These are phyloP conservation scores for Ptilorrhoa leucosticta DNA, from an alignment of 2,113 vertebrate species.

Conservation along the genomic window DNA sequence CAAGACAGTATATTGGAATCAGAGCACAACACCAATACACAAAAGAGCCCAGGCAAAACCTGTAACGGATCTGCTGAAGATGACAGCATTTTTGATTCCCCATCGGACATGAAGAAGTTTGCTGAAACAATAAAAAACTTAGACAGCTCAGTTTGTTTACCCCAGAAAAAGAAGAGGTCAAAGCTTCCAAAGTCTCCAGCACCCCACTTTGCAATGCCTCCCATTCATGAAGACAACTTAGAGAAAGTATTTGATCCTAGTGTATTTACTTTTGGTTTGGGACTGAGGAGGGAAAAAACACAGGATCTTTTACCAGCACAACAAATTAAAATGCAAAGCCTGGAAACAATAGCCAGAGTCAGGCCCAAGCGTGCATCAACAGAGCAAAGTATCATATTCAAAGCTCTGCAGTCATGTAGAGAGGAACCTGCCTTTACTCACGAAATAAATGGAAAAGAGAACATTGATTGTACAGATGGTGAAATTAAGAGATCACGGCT, in stretches of 20 bases:
- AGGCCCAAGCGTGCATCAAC: conserved; percentile 75
- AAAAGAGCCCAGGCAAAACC: conserved; percentile 51
- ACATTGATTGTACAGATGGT: conserved; percentile 32
- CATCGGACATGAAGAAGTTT: conserved; percentile 84
- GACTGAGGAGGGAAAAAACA: conserved; percentile 71
- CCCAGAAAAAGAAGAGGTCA: conserved; percentile 80
- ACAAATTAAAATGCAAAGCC: conserved; percentile 80
- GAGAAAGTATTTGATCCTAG: conserved; percentile 88
- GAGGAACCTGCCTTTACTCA: not conserved
- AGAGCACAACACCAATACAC: conserved; percentile 49
- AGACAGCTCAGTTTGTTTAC: conserved; percentile 80
- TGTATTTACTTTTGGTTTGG: conserved; percentile 85
- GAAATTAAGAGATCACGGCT: conserved; percentile 80
- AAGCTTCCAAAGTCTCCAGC: conserved; percentile 75
- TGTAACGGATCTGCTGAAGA: conserved; percentile 71
- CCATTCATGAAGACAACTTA: conserved; percentile 87
- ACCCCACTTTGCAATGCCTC: conserved; percentile 84
- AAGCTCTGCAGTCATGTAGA: conserved; percentile 57
- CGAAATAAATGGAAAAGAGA: conserved; percentile 62
- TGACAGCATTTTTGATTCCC: conserved; percentile 75
- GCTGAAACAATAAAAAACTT: conserved; percentile 88
- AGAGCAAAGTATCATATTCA: conserved; percentile 83
- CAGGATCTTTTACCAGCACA: conserved; percentile 76
- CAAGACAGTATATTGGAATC: conserved; percentile 12
- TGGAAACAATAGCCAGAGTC: conserved; percentile 69